These are phyloP conservation scores for Drosophila setosimentum DNA, from an alignment of 2,888 invertebrate species.

Conservation along the genomic window DNA sequence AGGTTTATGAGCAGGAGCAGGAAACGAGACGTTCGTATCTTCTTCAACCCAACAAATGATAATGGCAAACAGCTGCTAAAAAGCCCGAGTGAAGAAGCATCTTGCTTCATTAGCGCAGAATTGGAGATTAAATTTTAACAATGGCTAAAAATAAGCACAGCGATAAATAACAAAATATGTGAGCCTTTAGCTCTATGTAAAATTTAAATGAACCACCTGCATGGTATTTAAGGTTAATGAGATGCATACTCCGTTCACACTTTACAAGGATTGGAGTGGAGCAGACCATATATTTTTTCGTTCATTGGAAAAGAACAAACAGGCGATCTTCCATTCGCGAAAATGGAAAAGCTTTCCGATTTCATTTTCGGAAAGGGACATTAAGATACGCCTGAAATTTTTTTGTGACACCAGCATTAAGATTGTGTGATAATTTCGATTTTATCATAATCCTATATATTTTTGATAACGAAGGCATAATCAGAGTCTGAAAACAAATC, in stretches of 20 bases:
- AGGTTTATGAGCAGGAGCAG: constrained; percentile 56
- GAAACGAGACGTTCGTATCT: constrained; percentile 29
- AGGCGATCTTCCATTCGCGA: no score
- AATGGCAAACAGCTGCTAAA: constrained; percentile 60
- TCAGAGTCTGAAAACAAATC: no score
- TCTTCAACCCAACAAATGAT: constrained; percentile 44
- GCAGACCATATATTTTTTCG: no score
- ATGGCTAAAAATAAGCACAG: constrained; percentile 26
- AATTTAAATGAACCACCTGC: constrained; percentile 28
- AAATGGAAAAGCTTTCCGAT: not conserved
- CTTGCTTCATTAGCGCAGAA: constrained; percentile 48
- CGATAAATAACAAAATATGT: constrained; percentile 17
- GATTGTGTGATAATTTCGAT: no score
- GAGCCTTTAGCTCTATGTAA: constrained; percentile 10
- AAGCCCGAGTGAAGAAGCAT: constrained; percentile 21
- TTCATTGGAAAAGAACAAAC: no score
- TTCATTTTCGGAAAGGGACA: not conserved
- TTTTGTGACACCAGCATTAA: no score
- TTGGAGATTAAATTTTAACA: constrained; percentile 45
- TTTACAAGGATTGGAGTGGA: no score
- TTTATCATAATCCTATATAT: no score
- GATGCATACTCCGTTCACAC: not conserved
- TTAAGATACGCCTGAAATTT: no score
- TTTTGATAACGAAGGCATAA: no score
- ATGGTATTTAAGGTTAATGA: not conserved